Percentiles rank a stretch among this genome's conserved stretches.
phyloP scores from a whole-genome alignment of 2,113 vertebrate species.

The Heliornis fulica region DNA sequence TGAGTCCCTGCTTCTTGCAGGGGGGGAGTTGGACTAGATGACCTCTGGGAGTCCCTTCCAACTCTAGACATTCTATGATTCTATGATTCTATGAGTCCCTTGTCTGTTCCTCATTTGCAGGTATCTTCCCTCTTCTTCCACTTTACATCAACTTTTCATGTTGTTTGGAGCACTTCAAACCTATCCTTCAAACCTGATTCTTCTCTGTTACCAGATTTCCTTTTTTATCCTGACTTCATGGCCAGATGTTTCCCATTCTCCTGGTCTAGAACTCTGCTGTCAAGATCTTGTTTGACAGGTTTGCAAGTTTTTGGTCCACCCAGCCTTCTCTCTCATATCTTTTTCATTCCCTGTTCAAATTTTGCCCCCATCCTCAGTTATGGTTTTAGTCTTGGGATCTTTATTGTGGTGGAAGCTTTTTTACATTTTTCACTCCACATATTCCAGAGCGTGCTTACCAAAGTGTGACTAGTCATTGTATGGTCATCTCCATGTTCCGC shows the following conservation, averaged over 20 bases:
- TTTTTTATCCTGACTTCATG: not conserved
- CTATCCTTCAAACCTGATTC: not conserved
- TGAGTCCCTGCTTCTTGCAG: too few relatives aligned
- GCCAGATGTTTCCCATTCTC: not conserved
- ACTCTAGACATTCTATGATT: too few relatives aligned
- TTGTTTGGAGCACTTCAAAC: not conserved
- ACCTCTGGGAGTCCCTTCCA: too few relatives aligned
- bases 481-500: not conserved
- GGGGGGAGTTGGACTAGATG: too few relatives aligned
- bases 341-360: not conserved
- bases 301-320: not conserved
- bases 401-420: not conserved
- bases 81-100: not conserved
- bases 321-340: accelerated
- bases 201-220: not conserved
- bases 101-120: not conserved
- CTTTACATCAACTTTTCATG: not conserved
- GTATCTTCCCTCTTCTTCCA: not conserved
- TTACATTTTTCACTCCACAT: not conserved
- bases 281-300: not conserved
- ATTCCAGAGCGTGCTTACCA: not conserved
- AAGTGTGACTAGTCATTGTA: not conserved
- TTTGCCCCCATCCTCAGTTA: not conserved
- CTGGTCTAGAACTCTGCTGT: not conserved
- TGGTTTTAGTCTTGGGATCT: not conserved